Conservation (phyloP, 2,113 vertebrate genomes). For the Chaetops frenatus region DNA sequence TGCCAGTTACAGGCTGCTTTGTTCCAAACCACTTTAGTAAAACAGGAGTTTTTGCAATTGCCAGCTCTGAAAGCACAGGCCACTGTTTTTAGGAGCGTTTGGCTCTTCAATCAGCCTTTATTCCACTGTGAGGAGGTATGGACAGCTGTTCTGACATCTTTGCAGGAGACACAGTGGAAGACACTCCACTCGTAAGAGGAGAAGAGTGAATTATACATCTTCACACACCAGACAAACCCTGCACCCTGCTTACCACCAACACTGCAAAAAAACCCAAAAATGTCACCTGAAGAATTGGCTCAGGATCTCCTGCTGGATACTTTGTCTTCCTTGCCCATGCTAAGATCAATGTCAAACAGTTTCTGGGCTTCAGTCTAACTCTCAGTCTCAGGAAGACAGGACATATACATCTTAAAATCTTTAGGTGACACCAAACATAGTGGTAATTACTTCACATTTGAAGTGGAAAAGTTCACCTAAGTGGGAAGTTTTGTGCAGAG, state of each 20-base stretch:
- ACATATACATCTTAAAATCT: background rate
- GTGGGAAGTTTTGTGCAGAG: background rate
- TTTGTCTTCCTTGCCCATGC: background rate
- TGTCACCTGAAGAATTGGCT: background rate
- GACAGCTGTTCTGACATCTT: background rate
- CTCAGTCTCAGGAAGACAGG: background rate
- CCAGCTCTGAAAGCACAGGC: background rate
- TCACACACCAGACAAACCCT: background rate
- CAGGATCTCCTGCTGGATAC: background rate
- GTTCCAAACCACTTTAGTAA: background rate
- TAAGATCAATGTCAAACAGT: background rate
- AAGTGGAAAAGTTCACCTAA: background rate
- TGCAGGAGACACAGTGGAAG: background rate
- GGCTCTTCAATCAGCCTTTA: background rate
- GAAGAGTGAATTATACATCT: background rate
- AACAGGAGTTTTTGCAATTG: background rate
- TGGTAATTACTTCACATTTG: background rate
- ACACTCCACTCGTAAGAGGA: background rate
- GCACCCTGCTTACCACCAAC: background rate
- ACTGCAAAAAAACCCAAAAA: background rate
- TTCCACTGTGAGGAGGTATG: fast-evolving
- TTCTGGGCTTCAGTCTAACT: background rate
- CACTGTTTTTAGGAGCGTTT: background rate
- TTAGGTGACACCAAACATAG: background rate
- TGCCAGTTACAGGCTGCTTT: background rate